Evolutionary conservation across 2,888 invertebrate species (phyloP), one percentile per base, ranked within the genome.

Genomic region (Eutolmus rufibarbis): DNA sequence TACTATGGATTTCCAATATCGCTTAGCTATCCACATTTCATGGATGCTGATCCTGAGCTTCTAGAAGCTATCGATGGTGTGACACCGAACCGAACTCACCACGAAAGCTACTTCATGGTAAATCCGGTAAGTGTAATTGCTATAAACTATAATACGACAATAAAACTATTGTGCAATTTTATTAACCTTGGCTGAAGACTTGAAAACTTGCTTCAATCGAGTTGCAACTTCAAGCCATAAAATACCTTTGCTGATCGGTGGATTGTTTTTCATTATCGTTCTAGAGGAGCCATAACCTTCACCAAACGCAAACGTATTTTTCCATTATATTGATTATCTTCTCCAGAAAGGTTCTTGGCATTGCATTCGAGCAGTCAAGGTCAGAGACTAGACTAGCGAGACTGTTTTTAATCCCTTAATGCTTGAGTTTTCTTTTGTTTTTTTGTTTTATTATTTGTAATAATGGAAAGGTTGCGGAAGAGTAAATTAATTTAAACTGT

Each of bases 1-100:
- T 97, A 97, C 92, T 97, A 97, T 90, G 97, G 97, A 0, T 97
- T 97, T 91, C 98, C 98, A 0, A 97, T 98, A 76, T 96, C 97
- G 0, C 93, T 97, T 7, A 97, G 97, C 66, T 97, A 96, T 92
- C 98, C 98, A 0, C 98, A 98, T 91, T 98, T 97, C 92, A 95
- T 96, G 91, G 94, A 96, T 88, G 95, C 95, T 0, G 96, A 97
- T 89, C 94, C 95, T 0, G 91, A 94, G 0, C 92, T 97, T 1
- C 92, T 94, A 88, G 93, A 94, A 84, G 95, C 95, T 86, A 94
- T 97, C 0, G 95, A 95, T 5, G 97, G 97, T 28, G 92, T 95
- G 16, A 89, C 92, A 66, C 97, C 97, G 0, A 94, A 94, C 88
- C 92, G 94, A 57, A 94, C 95, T 16, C 91, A 93, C 79, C 96